Evolutionary conservation across 2,888 invertebrate species (phyloP).

Genomic region (Rotaria socialis): DNA sequence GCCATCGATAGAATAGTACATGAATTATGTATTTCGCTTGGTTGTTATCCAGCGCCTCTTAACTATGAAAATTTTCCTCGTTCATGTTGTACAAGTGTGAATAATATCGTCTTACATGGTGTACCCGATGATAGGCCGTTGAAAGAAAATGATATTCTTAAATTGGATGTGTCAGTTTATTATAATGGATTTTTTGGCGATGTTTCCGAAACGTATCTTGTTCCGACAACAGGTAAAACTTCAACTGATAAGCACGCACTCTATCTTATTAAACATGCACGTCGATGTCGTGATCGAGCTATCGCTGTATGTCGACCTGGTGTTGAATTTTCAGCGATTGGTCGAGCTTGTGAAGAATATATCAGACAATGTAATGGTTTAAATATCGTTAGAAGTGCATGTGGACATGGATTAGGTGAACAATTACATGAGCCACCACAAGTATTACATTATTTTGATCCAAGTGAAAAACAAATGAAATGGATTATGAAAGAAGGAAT

Average conservation of each 20-base stretch:
- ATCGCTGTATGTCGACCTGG: constrained; percentile 65
- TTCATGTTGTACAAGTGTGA: constrained; percentile 83
- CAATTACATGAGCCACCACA: constrained; percentile 89
- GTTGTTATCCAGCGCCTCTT: constrained; percentile 66
- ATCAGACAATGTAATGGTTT: constrained; percentile 67
- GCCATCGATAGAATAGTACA: constrained; percentile 8
- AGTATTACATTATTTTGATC: constrained; percentile 67
- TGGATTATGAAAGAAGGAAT: constrained; percentile 74
- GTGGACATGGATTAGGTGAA: constrained; percentile 85
- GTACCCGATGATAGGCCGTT: constrained; percentile 81
- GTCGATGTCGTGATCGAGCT: constrained; percentile 68
- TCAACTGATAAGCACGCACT: constrained; percentile 62
- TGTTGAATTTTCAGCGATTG: constrained; percentile 60
- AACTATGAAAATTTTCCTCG: constrained; percentile 79
- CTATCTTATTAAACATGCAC: constrained; percentile 69
- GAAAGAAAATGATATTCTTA: constrained; percentile 78
- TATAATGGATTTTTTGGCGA: constrained; percentile 83
- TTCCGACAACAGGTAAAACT: constrained; percentile 74
- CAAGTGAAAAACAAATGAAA: constrained; percentile 47
- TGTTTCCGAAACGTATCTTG: constrained; percentile 77
- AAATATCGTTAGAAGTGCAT: constrained; percentile 72
- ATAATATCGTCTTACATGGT: constrained; percentile 85
- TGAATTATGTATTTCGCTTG: constrained; percentile 15
- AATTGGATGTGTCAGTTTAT: constrained; percentile 83
- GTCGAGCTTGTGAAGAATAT: constrained; percentile 59